Conservation (phyloP, 2,113 vertebrate species). For the Noctilio leporinus region DNA sequence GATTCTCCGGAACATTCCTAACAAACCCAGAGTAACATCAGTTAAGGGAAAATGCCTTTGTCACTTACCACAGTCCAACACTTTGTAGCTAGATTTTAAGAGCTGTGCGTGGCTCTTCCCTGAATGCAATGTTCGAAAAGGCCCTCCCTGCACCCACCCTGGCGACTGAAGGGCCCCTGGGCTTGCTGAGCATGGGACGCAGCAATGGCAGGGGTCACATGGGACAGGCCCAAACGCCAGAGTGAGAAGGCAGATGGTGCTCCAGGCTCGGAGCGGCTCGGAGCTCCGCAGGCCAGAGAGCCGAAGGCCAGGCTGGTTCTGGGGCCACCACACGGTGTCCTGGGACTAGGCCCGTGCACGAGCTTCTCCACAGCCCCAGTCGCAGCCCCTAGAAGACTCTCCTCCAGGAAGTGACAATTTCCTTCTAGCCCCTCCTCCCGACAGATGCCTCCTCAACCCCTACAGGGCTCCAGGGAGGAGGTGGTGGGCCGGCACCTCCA, state of each 20-base stretch:
- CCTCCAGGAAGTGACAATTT: neutral
- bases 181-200: neutral
- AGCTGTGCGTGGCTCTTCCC: accelerated
- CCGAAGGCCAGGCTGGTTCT: accelerated
- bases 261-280: accelerated
- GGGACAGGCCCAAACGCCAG: neutral
- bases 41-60: neutral
- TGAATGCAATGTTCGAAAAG: accelerated
- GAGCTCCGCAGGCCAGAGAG: neutral
- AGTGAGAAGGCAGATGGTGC: neutral
- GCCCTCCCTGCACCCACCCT: neutral
- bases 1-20: constrained; percentile 97
- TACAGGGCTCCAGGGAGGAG: accelerated
- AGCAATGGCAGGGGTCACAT: neutral
- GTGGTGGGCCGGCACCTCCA: neutral
- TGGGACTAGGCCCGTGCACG: too few species aligned
- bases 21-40: neutral
- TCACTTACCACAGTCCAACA: accelerated
- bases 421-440: neutral
- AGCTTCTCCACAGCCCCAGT: neutral
- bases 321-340: accelerated
- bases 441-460: neutral
- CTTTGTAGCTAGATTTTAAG: neutral
- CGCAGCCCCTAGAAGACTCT: neutral
- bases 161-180: neutral